Percentiles rank a stretch among this genome's conserved stretches.
These are phyloP conservation scores for Orchestes rusci DNA, from an alignment of 2,888 invertebrate species.

Conservation along the genomic window DNA sequence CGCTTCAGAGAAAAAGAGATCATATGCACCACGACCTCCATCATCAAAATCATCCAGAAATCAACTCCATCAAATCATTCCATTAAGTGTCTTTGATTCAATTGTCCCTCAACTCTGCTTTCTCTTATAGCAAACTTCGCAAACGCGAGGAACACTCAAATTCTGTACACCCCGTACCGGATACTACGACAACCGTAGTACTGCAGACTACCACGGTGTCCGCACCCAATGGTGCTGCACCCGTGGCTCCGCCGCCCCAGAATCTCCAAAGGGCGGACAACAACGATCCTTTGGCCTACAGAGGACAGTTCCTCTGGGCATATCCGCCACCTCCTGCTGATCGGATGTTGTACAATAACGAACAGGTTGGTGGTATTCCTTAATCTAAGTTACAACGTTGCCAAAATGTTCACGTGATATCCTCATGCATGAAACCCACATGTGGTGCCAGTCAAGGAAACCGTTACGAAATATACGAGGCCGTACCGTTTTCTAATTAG, in stretches of 20 bases:
- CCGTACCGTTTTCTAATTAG: too few species aligned
- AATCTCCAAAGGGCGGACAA: constrained; percentile 41
- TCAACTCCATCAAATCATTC: too few species aligned
- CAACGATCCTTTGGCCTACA: constrained; percentile 53
- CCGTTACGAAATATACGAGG: too few species aligned
- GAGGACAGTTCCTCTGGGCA: constrained; percentile 73
- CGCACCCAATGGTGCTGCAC: constrained; percentile 41
- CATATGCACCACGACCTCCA: too few species aligned
- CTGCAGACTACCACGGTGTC: constrained; percentile 52
- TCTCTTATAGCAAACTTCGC: constrained; percentile 64
- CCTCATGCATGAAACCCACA: neutral
- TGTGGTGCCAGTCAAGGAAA: neutral
- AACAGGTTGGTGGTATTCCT: constrained; percentile 70
- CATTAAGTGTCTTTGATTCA: too few species aligned
- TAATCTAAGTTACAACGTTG: too few species aligned
- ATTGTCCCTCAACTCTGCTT: too few species aligned
- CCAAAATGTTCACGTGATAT: too few species aligned
- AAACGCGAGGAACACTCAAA: constrained; percentile 75
- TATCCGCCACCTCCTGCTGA: constrained; percentile 65
- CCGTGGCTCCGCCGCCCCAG: constrained; percentile 28
- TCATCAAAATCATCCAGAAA: too few species aligned
- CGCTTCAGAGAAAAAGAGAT: too few species aligned
- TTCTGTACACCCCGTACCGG: constrained; percentile 53
- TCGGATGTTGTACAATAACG: constrained; percentile 68
- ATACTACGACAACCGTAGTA: constrained; percentile 45